Evolutionary conservation across 2,888 invertebrate species (phyloP).

Genomic region (Hirudinaria manillensis): DNA sequence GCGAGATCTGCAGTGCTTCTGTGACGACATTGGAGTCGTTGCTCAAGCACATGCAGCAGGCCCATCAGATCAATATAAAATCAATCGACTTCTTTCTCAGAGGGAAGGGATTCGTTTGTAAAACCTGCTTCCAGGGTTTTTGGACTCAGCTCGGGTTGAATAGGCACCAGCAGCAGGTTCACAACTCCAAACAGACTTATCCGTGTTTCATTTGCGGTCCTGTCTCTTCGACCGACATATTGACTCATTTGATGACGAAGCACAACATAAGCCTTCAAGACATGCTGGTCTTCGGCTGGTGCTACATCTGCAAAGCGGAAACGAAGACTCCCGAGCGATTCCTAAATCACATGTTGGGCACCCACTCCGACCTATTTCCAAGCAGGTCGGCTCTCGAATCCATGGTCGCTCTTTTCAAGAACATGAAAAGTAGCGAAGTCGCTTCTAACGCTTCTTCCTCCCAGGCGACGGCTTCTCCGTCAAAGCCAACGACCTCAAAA

Average conservation of each 20-base stretch:
- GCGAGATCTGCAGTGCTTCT: constrained; percentile 16
- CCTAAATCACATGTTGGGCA: constrained; percentile 16
- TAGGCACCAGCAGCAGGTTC: constrained; percentile 10
- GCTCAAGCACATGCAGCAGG: constrained; percentile 3
- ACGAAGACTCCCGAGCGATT: constrained; percentile 14
- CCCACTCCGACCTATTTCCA: constrained; percentile 24
- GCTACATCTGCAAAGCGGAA: constrained; percentile 19
- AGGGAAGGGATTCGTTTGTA: constrained; percentile 15
- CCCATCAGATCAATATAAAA: constrained; percentile 4
- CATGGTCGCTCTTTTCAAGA: constrained; percentile 6
- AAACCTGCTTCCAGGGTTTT: constrained; percentile 14
- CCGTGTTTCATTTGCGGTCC: constrained; percentile 20
- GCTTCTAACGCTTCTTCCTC: neutral
- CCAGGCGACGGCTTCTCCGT: neutral
- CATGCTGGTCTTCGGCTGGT: constrained; percentile 20
- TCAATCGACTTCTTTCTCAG: constrained; percentile 1
- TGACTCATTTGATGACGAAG: constrained; percentile 19
- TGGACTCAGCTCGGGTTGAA: constrained; percentile 12
- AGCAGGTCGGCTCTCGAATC: neutral
- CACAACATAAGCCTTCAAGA: constrained; percentile 27
- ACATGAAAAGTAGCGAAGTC: neutral
- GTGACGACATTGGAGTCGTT: neutral
- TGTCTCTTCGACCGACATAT: neutral
- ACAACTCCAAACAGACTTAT: neutral
- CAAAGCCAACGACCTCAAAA: neutral